phyloP scores from a whole-genome alignment of 2,113 vertebrate species.

The Tragelaphus scriptus region DNA sequence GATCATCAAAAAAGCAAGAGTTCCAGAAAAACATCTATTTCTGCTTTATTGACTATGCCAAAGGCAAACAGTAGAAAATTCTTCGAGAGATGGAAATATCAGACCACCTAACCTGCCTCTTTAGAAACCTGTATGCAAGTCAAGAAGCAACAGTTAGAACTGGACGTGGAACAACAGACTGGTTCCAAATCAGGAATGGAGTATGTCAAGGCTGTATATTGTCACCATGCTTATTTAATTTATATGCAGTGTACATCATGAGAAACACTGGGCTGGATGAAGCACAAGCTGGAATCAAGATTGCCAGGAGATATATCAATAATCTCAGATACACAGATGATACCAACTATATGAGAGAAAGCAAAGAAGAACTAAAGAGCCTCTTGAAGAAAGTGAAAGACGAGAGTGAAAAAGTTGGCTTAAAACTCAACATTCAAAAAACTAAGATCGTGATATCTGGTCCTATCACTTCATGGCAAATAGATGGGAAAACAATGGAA shows the following conservation, averaged over 20 bases:
- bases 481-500: not conserved
- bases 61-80: not conserved
- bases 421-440: not conserved
- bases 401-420: not conserved
- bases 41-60: not conserved
- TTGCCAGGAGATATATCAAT: not conserved
- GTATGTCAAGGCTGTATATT: not conserved
- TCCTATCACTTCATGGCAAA: not conserved
- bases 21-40: not conserved
- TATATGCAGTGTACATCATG: not conserved
- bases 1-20: not conserved
- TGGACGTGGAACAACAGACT: not conserved
- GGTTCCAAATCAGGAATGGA: not conserved
- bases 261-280: not conserved
- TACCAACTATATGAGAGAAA: not conserved
- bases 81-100: not conserved
- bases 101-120: not conserved
- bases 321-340: not conserved
- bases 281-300: not conserved
- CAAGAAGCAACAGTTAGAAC: not conserved
- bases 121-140: not conserved
- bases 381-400: not conserved
- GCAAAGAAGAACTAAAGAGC: not conserved
- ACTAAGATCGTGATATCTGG: not conserved
- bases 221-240: not conserved